Evolutionary conservation across 2,888 invertebrate species (phyloP).

Genomic region (Archaeoteleia sp.): DNA sequence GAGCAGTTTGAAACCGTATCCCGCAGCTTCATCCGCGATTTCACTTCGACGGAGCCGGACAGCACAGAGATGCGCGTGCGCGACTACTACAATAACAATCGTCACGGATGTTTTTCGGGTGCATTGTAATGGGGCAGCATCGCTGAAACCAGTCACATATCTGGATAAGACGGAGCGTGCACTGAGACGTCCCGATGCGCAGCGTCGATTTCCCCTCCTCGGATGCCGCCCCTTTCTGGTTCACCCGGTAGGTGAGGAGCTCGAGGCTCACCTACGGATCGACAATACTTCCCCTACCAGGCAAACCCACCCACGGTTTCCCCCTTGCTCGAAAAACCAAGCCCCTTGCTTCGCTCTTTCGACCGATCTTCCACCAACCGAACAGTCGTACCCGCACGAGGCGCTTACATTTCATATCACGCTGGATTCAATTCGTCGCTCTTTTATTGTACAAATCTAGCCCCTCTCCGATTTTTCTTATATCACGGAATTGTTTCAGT

Average conservation of each 20-base stretch:
- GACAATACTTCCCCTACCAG: conserved; percentile 43
- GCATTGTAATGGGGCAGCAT: conserved; percentile 38
- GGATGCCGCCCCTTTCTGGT: conserved; percentile 48
- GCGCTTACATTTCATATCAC: no score
- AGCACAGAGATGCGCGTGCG: conserved; percentile 23
- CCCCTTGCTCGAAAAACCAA: conserved; percentile 36
- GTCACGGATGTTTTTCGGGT: conserved; percentile 27
- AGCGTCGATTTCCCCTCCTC: conserved; percentile 49
- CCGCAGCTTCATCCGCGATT: conserved; percentile 19
- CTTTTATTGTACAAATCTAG: no score
- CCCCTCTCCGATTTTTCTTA: no score
- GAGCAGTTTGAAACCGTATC: conserved; percentile 23
- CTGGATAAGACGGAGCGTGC: conserved; percentile 31
- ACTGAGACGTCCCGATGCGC: conserved; percentile 52
- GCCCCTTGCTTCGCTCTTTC: conserved; percentile 38
- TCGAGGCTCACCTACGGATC: conserved; percentile 42
- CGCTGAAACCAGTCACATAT: conserved; percentile 46
- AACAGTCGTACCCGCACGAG: no score
- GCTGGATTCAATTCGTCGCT: no score
- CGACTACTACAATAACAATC: conserved; percentile 26
- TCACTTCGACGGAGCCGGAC: conserved; percentile 18
- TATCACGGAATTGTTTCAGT: no score
- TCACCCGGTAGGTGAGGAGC: conserved; percentile 1
- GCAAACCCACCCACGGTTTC: conserved; percentile 38
- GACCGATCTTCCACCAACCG: neutral